These are phyloP conservation scores for Tetragonisca angustula DNA, from an alignment of 2,888 invertebrate genomes.

Conservation along the genomic window DNA sequence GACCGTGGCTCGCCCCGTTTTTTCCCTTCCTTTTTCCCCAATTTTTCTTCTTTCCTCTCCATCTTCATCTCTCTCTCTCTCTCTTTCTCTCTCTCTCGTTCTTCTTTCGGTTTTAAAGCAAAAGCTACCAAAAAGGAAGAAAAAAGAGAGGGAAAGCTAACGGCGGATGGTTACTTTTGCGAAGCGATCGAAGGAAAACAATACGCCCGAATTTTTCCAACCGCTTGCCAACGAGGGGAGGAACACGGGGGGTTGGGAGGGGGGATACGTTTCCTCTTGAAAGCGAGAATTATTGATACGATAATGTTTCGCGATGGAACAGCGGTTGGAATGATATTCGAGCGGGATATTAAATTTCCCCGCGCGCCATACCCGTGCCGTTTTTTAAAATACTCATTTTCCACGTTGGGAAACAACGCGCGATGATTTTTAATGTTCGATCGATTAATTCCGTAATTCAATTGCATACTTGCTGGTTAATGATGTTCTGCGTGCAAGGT, in stretches of 20 bases:
- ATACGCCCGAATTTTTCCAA: neutral
- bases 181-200: neutral
- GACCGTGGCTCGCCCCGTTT: neutral
- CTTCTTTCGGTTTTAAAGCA: neutral
- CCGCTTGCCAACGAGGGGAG: neutral
- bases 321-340: conserved; percentile 14
- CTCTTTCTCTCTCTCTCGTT: neutral
- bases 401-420: neutral
- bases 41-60: neutral
- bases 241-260: neutral
- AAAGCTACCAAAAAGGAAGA: neutral
- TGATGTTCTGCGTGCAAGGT: neutral
- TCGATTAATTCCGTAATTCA: neutral
- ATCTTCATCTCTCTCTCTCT: neutral
- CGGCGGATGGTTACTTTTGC: neutral
- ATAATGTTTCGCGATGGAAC: conserved; percentile 5
- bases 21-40: neutral
- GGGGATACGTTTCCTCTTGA: neutral
- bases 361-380: neutral
- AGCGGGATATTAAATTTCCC: neutral
- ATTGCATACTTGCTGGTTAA: neutral
- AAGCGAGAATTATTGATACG: conserved; percentile 32
- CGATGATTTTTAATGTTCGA: neutral
- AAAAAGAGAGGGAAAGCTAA: no score
- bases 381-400: neutral